Conservation (phyloP, 2,888 invertebrate genomes). For the Geotrupes spiniger region DNA sequence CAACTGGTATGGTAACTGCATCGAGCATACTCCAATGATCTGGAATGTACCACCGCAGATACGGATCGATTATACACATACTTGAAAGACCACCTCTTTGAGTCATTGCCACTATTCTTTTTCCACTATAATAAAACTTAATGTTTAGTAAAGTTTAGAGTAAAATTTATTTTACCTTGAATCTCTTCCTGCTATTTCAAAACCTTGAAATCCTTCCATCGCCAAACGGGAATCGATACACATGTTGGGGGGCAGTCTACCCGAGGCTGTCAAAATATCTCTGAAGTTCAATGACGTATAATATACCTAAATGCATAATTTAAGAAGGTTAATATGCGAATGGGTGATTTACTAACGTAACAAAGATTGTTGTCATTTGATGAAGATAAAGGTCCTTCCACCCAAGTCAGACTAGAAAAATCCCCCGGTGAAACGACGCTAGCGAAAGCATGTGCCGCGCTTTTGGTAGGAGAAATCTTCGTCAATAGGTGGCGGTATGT, state of each 20-base stretch:
- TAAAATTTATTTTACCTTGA: conserved; percentile 18
- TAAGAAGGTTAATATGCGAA: too few species aligned
- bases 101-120: conserved; percentile 66
- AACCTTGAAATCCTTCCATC: conserved; percentile 66
- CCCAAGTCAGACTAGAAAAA: conserved; percentile 20
- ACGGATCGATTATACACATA: conserved; percentile 56
- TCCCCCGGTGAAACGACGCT: conserved; percentile 15
- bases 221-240: conserved; percentile 64
- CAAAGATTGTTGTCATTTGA: too few species aligned
- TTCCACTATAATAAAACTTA: conserved; percentile 52
- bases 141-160: background rate
- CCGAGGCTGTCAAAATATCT: conserved; percentile 92
- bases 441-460: conserved; percentile 17
- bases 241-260: conserved; percentile 80
- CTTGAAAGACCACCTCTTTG: conserved; percentile 59
- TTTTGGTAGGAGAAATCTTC: background rate
- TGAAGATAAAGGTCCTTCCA: conserved; percentile 20
- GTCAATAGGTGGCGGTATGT: conserved; percentile 23
- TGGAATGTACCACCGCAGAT: conserved; percentile 64
- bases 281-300: conserved; percentile 88
- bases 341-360: too few species aligned
- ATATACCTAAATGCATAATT: conserved; percentile 57
- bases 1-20: conserved; percentile 74
- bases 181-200: conserved; percentile 65
- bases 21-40: conserved; percentile 70